These are phyloP conservation scores for Sebastes hubbsi DNA, from an alignment of 2,797 vertebrate genomes.

Conservation along the genomic window DNA sequence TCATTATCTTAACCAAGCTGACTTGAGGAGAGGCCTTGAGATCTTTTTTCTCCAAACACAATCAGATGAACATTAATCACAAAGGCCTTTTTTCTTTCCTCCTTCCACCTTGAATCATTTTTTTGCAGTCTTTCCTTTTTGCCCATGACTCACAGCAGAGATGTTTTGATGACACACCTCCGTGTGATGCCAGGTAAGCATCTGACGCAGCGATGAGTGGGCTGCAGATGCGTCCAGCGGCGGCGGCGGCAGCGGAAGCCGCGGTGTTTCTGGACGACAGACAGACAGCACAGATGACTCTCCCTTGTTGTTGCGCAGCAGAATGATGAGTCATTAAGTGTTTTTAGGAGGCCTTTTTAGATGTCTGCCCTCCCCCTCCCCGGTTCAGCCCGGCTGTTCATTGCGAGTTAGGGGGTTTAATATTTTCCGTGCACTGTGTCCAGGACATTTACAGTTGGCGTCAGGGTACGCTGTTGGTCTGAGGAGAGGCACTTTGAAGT, in stretches of 20 bases:
- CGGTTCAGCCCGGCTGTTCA: conserved; percentile 45
- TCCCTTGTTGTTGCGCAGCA: conserved; percentile 52
- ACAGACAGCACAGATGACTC: conserved; percentile 55
- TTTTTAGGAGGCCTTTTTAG: conserved; percentile 73
- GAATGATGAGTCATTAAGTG: conserved; percentile 75
- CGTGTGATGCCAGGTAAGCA: conserved; percentile 30
- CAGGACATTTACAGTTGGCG: conserved; percentile 99
- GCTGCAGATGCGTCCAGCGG: conserved; percentile 18
- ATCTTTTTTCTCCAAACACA: conserved; percentile 32
- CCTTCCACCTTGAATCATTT: not conserved
- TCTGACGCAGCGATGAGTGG: conserved; percentile 21
- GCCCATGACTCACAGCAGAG: not conserved
- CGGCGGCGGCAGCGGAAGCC: conserved; percentile 8
- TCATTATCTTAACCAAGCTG: conserved; percentile 57
- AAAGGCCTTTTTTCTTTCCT: not conserved
- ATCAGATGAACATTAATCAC: conserved; percentile 36
- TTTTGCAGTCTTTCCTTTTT: not conserved
- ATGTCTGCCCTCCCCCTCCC: conserved; percentile 48
- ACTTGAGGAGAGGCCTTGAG: conserved; percentile 35
- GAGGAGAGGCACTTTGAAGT: conserved; percentile 96
- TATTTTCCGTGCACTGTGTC: conserved; percentile 97
- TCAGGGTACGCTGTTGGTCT: conserved; percentile 95
- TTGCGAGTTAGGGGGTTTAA: conserved; percentile 79
- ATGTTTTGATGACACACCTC: conserved; percentile 36
- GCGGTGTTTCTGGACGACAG: not conserved